These are phyloP conservation scores for Probaryconus sp. DNA, from an alignment of 1,140 invertebrate species.

Conservation along the genomic window DNA sequence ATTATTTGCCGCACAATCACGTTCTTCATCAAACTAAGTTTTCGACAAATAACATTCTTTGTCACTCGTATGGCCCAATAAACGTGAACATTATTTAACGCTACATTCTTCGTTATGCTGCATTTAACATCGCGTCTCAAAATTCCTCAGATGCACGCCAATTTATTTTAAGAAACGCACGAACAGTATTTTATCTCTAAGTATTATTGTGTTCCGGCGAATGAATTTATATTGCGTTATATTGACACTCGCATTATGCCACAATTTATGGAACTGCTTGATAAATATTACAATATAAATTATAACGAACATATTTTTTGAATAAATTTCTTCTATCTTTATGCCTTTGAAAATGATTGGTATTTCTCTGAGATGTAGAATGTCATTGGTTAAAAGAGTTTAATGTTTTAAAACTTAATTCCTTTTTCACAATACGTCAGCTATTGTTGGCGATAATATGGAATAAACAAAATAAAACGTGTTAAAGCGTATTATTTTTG, in stretches of 20 bases:
- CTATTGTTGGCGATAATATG: too few relatives aligned
- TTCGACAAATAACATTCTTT: conserved; percentile 50
- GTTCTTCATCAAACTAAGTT: conserved; percentile 30
- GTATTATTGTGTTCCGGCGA: conserved; percentile 23
- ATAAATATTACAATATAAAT: too few relatives aligned
- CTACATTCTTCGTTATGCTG: conserved; percentile 37
- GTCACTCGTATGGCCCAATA: conserved; percentile 52
- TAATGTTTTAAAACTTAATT: too few relatives aligned
- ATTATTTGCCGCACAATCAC: conserved; percentile 22
- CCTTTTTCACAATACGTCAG: too few relatives aligned
- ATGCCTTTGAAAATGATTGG: too few relatives aligned
- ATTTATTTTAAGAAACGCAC: conserved; percentile 47
- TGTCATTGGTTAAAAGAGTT: too few relatives aligned
- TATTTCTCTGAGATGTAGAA: too few relatives aligned
- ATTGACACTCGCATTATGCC: conserved; percentile 12
- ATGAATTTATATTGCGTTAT: conserved; percentile 29
- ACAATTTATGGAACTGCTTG: conserved; percentile 36
- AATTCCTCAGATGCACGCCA: conserved; percentile 40
- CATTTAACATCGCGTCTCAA: conserved; percentile 37
- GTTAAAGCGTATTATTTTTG: too few relatives aligned
- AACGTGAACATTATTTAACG: conserved; percentile 52
- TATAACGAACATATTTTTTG: too few relatives aligned
- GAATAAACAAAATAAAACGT: too few relatives aligned
- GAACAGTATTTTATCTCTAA: conserved; percentile 48
- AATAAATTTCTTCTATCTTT: too few relatives aligned